Conservation (phyloP, 2,797 vertebrate species). For the Cyclura pinguis region DNA sequence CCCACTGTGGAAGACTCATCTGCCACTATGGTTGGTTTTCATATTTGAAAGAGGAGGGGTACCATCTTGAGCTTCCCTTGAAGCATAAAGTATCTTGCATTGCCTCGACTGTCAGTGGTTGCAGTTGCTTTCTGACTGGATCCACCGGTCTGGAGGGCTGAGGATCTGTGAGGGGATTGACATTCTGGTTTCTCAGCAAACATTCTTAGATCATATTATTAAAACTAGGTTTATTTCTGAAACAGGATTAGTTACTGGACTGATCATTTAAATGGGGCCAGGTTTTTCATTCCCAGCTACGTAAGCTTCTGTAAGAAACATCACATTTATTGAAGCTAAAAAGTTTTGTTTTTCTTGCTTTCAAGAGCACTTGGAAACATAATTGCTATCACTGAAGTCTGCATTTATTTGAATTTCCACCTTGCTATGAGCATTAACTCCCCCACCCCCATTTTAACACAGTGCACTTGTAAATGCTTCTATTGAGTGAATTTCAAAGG, state of each 20-base stretch:
- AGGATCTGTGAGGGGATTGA: not conserved
- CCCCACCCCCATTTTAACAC: conserved; percentile 53
- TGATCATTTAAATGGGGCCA: not conserved
- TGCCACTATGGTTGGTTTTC: not conserved
- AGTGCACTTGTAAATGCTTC: conserved; percentile 59
- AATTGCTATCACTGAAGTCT: conserved; percentile 31
- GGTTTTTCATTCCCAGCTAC: not conserved
- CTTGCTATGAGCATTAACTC: conserved; percentile 56
- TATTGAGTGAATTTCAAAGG: conserved; percentile 56
- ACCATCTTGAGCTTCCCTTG: not conserved
- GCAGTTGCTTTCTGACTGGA: not conserved
- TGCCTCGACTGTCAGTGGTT: no score
- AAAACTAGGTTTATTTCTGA: not conserved
- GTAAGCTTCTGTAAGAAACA: conserved; percentile 19
- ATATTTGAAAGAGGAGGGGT: not conserved
- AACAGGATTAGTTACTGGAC: not conserved
- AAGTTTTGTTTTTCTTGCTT: conserved; percentile 10
- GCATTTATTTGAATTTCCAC: conserved; percentile 27
- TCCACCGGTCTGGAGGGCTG: not conserved
- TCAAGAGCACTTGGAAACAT: conserved; percentile 10
- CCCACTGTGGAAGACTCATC: not conserved
- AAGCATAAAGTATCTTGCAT: not conserved
- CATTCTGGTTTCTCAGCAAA: not conserved
- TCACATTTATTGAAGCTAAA: not conserved
- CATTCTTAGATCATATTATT: not conserved